A percentile compares a stretch with the other conserved stretches of the same genome.
Evolutionary conservation across 2,797 vertebrate species (phyloP).

Genomic region (Mustela erminea): DNA sequence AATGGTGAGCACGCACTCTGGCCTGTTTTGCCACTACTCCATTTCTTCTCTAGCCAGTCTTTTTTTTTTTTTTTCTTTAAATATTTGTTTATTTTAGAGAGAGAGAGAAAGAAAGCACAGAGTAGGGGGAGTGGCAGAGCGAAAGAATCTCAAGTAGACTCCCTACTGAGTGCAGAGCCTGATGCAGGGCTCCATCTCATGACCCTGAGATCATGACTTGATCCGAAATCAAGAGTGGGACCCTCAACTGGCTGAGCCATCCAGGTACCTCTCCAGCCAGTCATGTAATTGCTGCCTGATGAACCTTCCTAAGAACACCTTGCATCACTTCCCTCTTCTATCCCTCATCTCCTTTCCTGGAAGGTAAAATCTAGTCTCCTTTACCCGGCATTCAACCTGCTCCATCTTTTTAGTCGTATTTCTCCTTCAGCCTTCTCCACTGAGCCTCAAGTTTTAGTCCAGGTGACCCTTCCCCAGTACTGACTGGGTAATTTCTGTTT

Average conservation of each 20-base stretch:
- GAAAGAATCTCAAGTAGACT: background rate
- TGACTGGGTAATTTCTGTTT: background rate
- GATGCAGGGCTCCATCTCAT: background rate
- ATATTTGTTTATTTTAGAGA: background rate
- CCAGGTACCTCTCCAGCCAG: background rate
- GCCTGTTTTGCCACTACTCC: background rate
- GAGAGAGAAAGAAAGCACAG: background rate
- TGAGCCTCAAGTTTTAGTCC: background rate
- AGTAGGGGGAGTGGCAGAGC: background rate
- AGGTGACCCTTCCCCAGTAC: background rate
- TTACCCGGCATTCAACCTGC: background rate
- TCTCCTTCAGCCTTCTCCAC: background rate
- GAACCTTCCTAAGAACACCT: background rate
- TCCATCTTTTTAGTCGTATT: background rate
- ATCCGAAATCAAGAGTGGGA: background rate
- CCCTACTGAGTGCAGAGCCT: background rate
- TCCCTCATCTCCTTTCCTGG: background rate
- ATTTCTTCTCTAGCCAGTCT: background rate
- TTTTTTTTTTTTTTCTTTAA: background rate
- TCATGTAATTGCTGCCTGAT: background rate
- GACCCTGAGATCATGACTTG: background rate
- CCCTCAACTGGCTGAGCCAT: background rate
- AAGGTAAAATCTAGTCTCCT: background rate
- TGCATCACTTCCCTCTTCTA: background rate
- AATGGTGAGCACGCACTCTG: background rate